Evolutionary conservation across 2,888 invertebrate genomes (phyloP), one percentile per base, ranked within the genome.

Genomic region (Tiphia femorata): DNA sequence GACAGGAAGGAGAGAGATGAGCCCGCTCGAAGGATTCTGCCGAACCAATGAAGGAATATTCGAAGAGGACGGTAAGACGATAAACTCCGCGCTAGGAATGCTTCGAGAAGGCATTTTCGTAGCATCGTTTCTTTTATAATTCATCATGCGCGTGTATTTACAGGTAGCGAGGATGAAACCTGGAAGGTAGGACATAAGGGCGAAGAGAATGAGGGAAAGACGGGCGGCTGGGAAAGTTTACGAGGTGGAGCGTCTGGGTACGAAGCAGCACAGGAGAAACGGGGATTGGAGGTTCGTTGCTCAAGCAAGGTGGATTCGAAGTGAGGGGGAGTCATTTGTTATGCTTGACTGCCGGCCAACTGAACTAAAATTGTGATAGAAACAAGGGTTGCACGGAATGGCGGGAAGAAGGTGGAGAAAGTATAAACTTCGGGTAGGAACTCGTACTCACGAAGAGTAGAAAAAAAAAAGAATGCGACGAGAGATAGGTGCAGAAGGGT

Each of bases 341-440:
- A 77, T 78, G 76, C 76, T 72, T 73, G 75, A 78, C 73, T 75
- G 64, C 71, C 72, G 70, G 61, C 70, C 75, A 64, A 73, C 72
- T 56, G 70, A 76, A 77, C 72, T 72, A 65, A 77, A 76, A 77
- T 77, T 75, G 73, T 63, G 60, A 55, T 52, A 56, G 66, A 62
- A 70, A 73, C 69, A 68, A 72, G 69, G 64, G 51, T 60, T 60
- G 65, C 43, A 59, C 38, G 64, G 58, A 46, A 47, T 60, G 57
- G 57, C 46, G 62, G 46, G 20, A 53, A 38, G 54, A 64, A 64
- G 64, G 42, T 30, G 61, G 61, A 55, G 69, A 73, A 73, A 73
- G 73, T 76, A 76, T 70, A 72, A 76, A 76, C 69, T 76, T 64
- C 21, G 57, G 43, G n/a, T 41, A 46, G 53, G 64, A 68, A 72